A percentile compares a stretch with the other conserved stretches of the same genome.
Evolutionary conservation across 2,888 invertebrate genomes (phyloP).

Genomic region (Schizotus pectinicornis): DNA sequence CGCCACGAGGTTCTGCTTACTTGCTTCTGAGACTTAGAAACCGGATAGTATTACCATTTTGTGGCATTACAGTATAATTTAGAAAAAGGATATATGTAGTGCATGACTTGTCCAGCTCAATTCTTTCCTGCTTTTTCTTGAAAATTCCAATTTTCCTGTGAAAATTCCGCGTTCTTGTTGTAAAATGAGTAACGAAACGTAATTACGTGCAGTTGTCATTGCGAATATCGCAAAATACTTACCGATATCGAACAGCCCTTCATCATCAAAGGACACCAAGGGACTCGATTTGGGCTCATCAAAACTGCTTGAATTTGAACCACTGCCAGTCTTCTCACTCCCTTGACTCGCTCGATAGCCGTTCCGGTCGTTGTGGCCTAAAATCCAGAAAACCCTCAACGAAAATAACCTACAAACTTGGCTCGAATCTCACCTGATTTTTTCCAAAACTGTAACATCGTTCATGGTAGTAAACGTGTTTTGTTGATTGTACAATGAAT

Average conservation of each 20-base stretch:
- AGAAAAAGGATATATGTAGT: too few species aligned
- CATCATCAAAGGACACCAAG: slow-evolving; percentile 50
- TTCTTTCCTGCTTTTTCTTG: background rate
- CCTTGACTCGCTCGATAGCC: background rate
- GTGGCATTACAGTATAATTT: too few species aligned
- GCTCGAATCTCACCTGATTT: slow-evolving; percentile 65
- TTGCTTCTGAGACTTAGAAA: too few species aligned
- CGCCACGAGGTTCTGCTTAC: too few species aligned
- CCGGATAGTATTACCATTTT: too few species aligned
- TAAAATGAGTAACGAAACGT: background rate
- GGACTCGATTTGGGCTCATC: slow-evolving; percentile 14
- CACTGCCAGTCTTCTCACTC: background rate
- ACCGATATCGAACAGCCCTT: slow-evolving; percentile 54
- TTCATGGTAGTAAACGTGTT: slow-evolving; percentile 48
- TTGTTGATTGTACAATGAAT: too few species aligned
- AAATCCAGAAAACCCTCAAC: slow-evolving; percentile 1
- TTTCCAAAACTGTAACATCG: slow-evolving; percentile 81
- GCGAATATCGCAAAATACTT: slow-evolving; percentile 15
- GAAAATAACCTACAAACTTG: background rate
- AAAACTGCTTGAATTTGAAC: background rate
- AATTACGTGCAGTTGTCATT: background rate
- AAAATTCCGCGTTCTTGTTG: too few species aligned
- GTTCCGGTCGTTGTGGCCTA: slow-evolving; percentile 18
- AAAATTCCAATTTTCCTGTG: too few species aligned
- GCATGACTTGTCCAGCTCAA: background rate